Evolutionary conservation across 2,888 invertebrate genomes (phyloP), one percentile per base, ranked within the genome.

Genomic region (Micoletzkya japonica): DNA sequence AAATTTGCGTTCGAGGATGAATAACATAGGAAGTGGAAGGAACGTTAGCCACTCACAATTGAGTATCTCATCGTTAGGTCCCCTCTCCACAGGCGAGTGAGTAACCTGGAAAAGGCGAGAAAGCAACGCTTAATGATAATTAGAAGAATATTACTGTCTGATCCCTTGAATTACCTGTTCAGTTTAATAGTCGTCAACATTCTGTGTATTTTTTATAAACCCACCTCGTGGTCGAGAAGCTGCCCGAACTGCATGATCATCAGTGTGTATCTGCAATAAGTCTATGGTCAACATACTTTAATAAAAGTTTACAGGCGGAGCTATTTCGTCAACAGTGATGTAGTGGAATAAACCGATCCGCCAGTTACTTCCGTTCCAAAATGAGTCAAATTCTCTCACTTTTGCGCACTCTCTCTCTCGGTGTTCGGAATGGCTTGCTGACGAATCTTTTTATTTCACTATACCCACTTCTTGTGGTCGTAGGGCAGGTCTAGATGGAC

Each of bases 401-500:
- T 3, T 7, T 20, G 2, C 6, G n/a, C 24, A 26, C 7, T 3
- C 24, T 1, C 26, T 26, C n/a, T 3, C 24, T 20, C 14, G 24
- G 1, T 52, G 26, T 52, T 52, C 24, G 20, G 7, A 20, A n/a
- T n/a, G n/a, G n/a, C n/a, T n/a, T n/a, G n/a, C n/a, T n/a, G n/a
- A n/a, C n/a, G n/a, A n/a, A n/a, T n/a, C n/a, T n/a, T n/a, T n/a
- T n/a, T n/a, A n/a, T n/a, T 10, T 6, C 10, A 24, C 14, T 32
- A 4, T 36, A 2, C 66, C 36, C 52, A 67, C 67, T 72, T 69
- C 49, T 61, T 70, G 63, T 80, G 81, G 34, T 70, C 69, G 36
- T 73, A 64, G 1, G 75, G 74, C 30, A 72, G 64, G 24, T 80
- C 76, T 30, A 76, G 66, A 86, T 95, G 95, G 64, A 95, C 92